A percentile compares a stretch with the other conserved stretches of the same genome.
phyloP scores from a whole-genome alignment of 2,113 vertebrate genomes.

The Coregonus clupeaformis region DNA sequence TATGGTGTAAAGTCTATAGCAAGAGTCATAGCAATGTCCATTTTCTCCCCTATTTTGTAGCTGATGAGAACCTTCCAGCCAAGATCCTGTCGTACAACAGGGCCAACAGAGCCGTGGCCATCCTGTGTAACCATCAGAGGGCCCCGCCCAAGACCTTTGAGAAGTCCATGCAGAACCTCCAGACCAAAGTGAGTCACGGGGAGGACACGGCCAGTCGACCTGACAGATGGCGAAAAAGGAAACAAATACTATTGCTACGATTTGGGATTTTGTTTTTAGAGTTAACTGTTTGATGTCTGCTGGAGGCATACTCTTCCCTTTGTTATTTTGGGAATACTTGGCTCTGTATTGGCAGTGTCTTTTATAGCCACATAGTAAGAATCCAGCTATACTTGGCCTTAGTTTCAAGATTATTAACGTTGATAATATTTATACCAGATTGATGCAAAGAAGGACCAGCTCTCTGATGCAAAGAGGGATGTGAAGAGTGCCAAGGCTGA shows the following conservation, averaged over 20 bases:
- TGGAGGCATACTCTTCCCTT: no score
- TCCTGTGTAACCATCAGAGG: conserved; percentile 98
- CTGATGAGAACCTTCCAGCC: conserved; percentile 90
- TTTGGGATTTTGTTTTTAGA: no score
- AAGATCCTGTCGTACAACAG: conserved; percentile 98
- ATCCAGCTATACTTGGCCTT: neutral
- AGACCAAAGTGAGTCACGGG: conserved; percentile 80
- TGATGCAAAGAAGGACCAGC: conserved; percentile 95
- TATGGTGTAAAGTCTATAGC: no score
- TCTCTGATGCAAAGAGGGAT: conserved; percentile 89
- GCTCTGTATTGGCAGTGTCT: no score
- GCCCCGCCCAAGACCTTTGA: conserved; percentile 97
- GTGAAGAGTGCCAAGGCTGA: conserved; percentile 96
- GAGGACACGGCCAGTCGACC: neutral
- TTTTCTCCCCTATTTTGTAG: conserved; percentile 60
- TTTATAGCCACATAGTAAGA: neutral
- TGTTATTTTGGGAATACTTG: no score
- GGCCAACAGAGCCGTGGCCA: conserved; percentile 97
- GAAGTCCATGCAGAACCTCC: conserved; percentile 98
- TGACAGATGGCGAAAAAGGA: no score
- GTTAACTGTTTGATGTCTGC: no score
- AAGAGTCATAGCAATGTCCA: no score
- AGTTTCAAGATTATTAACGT: neutral
- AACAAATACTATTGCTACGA: no score
- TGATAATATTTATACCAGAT: conserved; percentile 76